These are phyloP conservation scores for Hypolimnas misippus DNA, from an alignment of 2,888 invertebrate genomes.

Conservation along the genomic window DNA sequence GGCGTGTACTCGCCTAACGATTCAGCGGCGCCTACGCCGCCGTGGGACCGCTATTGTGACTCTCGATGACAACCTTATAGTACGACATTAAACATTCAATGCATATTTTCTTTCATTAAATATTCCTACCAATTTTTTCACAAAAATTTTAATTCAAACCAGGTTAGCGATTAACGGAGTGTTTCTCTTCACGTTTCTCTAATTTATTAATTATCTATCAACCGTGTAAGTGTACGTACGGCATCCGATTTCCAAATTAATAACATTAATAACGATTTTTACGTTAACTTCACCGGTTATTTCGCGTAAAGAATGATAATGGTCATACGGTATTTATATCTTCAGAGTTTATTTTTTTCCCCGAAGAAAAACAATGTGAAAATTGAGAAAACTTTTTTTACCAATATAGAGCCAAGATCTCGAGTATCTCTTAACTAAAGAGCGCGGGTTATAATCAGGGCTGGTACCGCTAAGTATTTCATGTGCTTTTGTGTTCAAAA, in stretches of 20 bases:
- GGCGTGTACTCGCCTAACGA: conserved; percentile 35
- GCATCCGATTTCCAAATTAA: background rate
- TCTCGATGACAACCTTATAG: conserved; percentile 16
- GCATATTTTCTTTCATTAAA: conserved; percentile 6
- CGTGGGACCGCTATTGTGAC: conserved; percentile 38
- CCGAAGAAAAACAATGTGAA: too few relatives aligned
- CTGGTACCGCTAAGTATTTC: too few relatives aligned
- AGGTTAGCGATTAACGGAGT: background rate
- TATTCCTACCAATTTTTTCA: background rate
- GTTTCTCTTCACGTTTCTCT: background rate
- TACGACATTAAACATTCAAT: conserved; percentile 9
- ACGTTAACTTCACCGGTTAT: too few relatives aligned
- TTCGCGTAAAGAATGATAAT: too few relatives aligned
- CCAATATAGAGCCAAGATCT: too few relatives aligned
- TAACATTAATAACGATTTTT: too few relatives aligned
- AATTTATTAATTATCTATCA: background rate
- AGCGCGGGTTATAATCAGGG: too few relatives aligned
- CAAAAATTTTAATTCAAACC: background rate
- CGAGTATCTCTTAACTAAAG: too few relatives aligned
- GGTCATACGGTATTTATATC: too few relatives aligned
- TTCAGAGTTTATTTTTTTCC: too few relatives aligned
- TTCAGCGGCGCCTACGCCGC: conserved; percentile 9
- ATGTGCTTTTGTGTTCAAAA: too few relatives aligned
- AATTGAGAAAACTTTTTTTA: too few relatives aligned
- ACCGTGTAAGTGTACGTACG: background rate